Evolutionary conservation across 2,888 invertebrate species (phyloP), one percentile per base, ranked within the genome.

Genomic region (Brachynemurus nebulosus): DNA sequence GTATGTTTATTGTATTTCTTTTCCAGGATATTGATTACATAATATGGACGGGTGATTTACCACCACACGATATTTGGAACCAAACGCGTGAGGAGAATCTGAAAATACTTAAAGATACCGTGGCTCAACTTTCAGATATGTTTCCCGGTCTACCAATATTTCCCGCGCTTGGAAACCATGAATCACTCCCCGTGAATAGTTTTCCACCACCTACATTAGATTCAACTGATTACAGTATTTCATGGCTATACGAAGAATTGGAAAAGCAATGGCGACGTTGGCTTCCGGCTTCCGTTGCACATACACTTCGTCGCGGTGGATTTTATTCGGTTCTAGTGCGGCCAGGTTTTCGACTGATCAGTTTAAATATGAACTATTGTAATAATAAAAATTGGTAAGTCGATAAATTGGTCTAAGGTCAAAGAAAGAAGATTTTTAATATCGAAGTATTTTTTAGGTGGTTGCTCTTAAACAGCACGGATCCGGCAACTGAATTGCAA

Each of bases 351-450:
- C 74, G 92, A 46, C 78, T 95, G 44, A 82, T 95, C 50, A 93
- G 93, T 0, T 70, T 95, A n/a, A 95, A 95, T 60, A 92, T 89
- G 82, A 95, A 95, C 66, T 92, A 89, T 65, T 93, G 93, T 64
- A 91, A 92, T 61, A 90, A 89, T 58, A 86, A 86, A 59, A 93
- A 93, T 67, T 95, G 92, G 93, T 82, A 62, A 63, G 52, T 48
- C 20, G 41, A 33, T 33, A 27, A 23, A 23, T 23, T 23, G 9
- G 7, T 23, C 6, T 7, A 7, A 23, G 23, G 9, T 9, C 23
- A 23, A 7, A 23, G 23, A n/a, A n/a, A n/a, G n/a, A n/a, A n/a
- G n/a, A n/a, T n/a, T n/a, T n/a, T n/a, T n/a, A n/a, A n/a, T n/a
- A n/a, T n/a, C n/a, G n/a, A n/a, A n/a, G n/a, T 42, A 48, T 41